Evolutionary conservation across 2,113 vertebrate genomes (phyloP).

Genomic region (Triplophysa dalaica): DNA sequence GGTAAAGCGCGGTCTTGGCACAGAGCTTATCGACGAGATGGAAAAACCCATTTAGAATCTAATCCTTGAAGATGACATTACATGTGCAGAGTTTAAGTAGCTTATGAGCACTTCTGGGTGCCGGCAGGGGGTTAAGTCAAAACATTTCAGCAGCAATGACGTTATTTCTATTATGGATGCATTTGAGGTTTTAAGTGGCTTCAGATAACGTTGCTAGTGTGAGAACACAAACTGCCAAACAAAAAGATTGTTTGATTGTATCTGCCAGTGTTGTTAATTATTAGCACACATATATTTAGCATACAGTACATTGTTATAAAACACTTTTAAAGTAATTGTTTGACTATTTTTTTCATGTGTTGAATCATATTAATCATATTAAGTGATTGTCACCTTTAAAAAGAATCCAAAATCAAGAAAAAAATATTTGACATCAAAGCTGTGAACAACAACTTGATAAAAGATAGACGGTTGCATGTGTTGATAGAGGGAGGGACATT

Average conservation of each 20-base stretch:
- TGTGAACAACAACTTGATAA: too few species aligned
- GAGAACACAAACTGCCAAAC: neutral
- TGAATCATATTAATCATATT: too few species aligned
- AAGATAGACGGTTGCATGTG: too few species aligned
- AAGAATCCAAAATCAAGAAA: too few species aligned
- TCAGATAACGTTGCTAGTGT: conserved; percentile 4
- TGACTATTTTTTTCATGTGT: neutral
- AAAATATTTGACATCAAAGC: too few species aligned
- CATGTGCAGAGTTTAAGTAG: conserved; percentile 74
- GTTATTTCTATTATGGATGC: conserved; percentile 60
- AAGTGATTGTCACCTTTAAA: too few species aligned
- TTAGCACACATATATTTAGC: neutral
- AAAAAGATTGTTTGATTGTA: conserved; percentile 20
- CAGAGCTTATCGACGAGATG: conserved; percentile 63
- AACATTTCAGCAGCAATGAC: conserved; percentile 62
- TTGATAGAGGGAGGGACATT: too few species aligned
- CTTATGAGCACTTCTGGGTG: conserved; percentile 67
- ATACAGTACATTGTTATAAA: neutral
- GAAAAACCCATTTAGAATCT: conserved; percentile 72
- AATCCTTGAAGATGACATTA: conserved; percentile 78
- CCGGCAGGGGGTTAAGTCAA: conserved; percentile 62
- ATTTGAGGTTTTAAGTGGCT: conserved; percentile 49
- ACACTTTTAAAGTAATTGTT: neutral
- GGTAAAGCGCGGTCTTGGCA: conserved; percentile 60
- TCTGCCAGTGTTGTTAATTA: neutral